Conservation (phyloP, 1,140 invertebrate species). For the Cydia splendana region DNA sequence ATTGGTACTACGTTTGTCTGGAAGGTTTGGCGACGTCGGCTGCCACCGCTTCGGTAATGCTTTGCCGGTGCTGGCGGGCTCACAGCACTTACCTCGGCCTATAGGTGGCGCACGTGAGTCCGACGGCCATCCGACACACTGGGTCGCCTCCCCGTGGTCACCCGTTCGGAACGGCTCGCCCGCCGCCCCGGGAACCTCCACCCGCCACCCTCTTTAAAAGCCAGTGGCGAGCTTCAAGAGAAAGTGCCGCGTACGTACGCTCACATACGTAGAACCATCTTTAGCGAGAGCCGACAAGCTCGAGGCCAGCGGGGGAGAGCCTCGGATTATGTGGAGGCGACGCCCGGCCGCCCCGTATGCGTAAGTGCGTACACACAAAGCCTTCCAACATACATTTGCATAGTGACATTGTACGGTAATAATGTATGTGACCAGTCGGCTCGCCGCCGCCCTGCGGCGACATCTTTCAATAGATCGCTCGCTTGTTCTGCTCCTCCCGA, state of each 20-base stretch:
- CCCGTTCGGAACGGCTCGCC: slow-evolving; percentile 66
- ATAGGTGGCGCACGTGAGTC: slow-evolving; percentile 48
- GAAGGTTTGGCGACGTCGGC: not conserved
- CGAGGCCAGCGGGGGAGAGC: slow-evolving; percentile 55
- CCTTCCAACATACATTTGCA: slow-evolving; percentile 78
- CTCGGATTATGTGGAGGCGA: slow-evolving; percentile 71
- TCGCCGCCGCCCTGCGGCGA: slow-evolving; percentile 57
- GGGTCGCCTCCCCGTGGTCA: slow-evolving; percentile 63
- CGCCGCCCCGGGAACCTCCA: slow-evolving; percentile 40
- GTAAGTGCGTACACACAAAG: slow-evolving; percentile 76
- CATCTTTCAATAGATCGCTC: slow-evolving; percentile 67
- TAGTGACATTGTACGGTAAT: slow-evolving; percentile 77
- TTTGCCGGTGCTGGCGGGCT: slow-evolving; percentile 11
- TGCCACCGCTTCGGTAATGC: slow-evolving; percentile 3
- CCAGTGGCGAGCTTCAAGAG: slow-evolving; percentile 78
- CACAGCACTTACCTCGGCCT: slow-evolving; percentile 35
- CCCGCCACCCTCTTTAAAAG: slow-evolving; percentile 75
- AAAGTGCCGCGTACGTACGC: slow-evolving; percentile 76
- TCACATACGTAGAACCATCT: slow-evolving; percentile 74
- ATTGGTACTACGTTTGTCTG: not conserved
- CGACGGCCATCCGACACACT: slow-evolving; percentile 49
- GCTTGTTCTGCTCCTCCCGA: slow-evolving; percentile 43
- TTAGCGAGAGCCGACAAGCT: slow-evolving; percentile 60
- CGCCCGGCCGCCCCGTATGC: slow-evolving; percentile 67
- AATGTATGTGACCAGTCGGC: slow-evolving; percentile 75